These are phyloP conservation scores for Galaxea fascicularis DNA, from an alignment of 92 coral and sea anemone genomes.

Conservation along the genomic window DNA sequence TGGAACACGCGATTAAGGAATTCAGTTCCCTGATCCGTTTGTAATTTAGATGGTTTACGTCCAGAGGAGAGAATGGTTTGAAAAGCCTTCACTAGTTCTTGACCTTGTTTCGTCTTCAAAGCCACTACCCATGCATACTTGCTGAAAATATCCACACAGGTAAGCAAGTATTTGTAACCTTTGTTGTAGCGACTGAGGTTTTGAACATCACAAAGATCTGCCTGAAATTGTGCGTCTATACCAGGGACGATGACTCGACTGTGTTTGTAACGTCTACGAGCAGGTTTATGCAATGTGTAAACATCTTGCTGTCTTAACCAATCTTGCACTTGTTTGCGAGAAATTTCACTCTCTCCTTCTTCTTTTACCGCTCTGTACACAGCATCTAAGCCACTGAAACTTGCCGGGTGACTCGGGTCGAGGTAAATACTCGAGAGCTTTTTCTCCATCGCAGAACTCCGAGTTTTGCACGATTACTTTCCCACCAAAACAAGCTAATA, in stretches of 20 bases:
- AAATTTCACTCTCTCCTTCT: too few species aligned
- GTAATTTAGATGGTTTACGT: constrained; percentile 14
- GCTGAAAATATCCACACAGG: constrained; percentile 23
- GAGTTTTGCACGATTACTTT: constrained; percentile 17
- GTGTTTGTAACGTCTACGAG: constrained; percentile 9
- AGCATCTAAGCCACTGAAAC: too few species aligned
- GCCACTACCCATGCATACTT: background rate
- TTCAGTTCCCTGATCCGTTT: background rate
- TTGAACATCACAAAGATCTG: constrained; percentile 44
- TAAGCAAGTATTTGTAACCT: constrained; percentile 32
- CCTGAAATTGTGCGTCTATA: constrained; percentile 41
- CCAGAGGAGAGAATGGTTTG: too few species aligned
- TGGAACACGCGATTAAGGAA: constrained; percentile 9
- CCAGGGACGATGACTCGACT: constrained; percentile 54
- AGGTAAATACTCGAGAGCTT: constrained; percentile 17
- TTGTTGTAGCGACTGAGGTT: constrained; percentile 45
- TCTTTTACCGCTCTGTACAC: too few species aligned
- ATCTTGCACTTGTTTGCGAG: too few species aligned
- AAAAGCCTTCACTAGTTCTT: background rate
- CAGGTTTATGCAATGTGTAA: constrained; percentile 55
- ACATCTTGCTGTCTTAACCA: constrained; percentile 11
- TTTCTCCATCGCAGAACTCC: constrained; percentile 36
- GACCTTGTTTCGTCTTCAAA: too few species aligned
- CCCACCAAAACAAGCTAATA: constrained; percentile 24
- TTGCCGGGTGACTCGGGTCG: constrained; percentile 39